Evolutionary conservation across 2,797 vertebrate species (phyloP), one percentile per base, ranked within the genome.

Genomic region (Margarornis squamiger): DNA sequence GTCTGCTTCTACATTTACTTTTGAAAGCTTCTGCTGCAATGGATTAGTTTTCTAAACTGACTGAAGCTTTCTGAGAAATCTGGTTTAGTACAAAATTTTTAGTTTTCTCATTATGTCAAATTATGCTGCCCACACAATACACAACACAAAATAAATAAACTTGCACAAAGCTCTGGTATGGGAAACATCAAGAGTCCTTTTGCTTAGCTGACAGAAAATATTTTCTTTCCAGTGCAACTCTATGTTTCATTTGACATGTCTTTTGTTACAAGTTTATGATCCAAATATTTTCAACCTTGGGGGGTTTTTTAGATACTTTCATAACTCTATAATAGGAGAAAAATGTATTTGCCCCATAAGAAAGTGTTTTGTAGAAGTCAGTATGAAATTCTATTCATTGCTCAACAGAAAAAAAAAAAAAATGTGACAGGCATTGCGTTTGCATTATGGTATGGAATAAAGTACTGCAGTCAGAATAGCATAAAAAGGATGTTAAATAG

Each of bases 401-500:
- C 36, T 73, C 21, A 34, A n/a, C 10, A 26, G 30, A 26, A 54
- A 66, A 78, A 51, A 46, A 46, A 92, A 68, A 86, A 73, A 27
- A n/a, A n/a, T 22, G 20, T 73, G 94, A 52, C 34, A 86, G 36
- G 34, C 52, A 26, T 88, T 87, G 48, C 41, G 63, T 96, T 91
- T 91, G 30, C 78, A 86, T 93, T 96, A 75, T 94, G 62, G 17
- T 86, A 67, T 87, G 92, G 86, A 93, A 95, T 94, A 96, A 96
- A 97, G 68, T 36, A 67, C 38, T 86, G 19, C 34, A 87, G 55
- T 92, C 74, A 93, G 76, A 97, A 95, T 63, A 88, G 49, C 34
- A 62, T 75, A 54, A 87, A 97, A 96, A 92, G 66, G 48, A 73
- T 95, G 70, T 92, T 97, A 95, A 97, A 90, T 36, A 76, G 65